Evolutionary conservation across 2,888 invertebrate species (phyloP), one percentile per base, ranked within the genome.

Genomic region (Synanthedon vespiformis): DNA sequence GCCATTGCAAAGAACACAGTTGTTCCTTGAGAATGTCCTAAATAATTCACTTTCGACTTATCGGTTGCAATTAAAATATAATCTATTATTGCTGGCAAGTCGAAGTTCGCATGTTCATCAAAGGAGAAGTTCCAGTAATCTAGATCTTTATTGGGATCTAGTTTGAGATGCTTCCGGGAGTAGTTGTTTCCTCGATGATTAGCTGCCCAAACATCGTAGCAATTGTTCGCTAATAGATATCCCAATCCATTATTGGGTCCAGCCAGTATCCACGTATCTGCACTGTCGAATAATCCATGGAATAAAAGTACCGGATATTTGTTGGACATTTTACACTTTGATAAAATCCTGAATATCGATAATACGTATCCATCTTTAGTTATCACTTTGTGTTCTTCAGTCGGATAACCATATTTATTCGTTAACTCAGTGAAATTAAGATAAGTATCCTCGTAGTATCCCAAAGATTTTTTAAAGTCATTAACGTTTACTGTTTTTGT

Each of bases 1-100:
- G 83, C 76, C 89, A 90, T 88, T 0, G 90, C 88, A 67, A 84
- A 91, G 62, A 90, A 91, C 12, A 72, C 69, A 1, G 90, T 90
- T 0, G 90, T 89, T 18, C 94, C 94, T 64, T 89, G 89, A 0
- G 93, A 94, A 67, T 94, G 93, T 0, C 94, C 94, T 14, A 92
- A 76, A 68, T 93, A 94, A 58, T 89, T 89, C 0, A 94, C 55
- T 51, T 89, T 74, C 1, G 82, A 57, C 12, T 40, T 40, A 16
- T 40, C 11, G 8, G 51, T 51, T 6, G n/a, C 40, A 11, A 40
- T 51, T n/a, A 51, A 40, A 40, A 51, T 22, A 18, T 40, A 40
- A 18, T 51, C 51, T 12, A 51, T 51, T 10, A 51, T 16, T 0
- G 92, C 89, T 3, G 94, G 93, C 11, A 94, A 61, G 73, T 95